A percentile compares a stretch with the other conserved stretches of the same genome.
Conservation (phyloP, 2,888 invertebrate species). For the Crepidodera aurea region DNA sequence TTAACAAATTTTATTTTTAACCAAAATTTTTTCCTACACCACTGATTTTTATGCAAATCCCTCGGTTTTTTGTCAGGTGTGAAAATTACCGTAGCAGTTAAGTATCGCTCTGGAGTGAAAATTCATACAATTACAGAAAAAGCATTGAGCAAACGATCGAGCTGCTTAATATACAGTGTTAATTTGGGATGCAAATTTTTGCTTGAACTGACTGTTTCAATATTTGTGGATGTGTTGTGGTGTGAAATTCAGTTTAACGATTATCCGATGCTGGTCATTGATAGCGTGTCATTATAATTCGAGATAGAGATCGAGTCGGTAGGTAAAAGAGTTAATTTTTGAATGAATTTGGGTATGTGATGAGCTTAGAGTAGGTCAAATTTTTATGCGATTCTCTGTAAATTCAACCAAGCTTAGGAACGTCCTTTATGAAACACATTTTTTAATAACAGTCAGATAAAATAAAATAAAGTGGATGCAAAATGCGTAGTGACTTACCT, state of each 20-base stretch:
- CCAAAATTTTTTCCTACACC: too few species aligned
- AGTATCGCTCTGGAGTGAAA: constrained; percentile 34
- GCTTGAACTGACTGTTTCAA: constrained; percentile 33
- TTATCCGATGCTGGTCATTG: constrained; percentile 14
- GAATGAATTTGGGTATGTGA: not conserved
- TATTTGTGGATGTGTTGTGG: constrained; percentile 31
- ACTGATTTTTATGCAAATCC: constrained; percentile 30
- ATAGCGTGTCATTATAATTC: constrained; percentile 9
- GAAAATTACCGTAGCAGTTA: constrained; percentile 37
- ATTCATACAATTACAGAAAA: constrained; percentile 43
- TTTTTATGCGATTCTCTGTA: not conserved
- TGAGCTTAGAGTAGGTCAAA: constrained; percentile 2
- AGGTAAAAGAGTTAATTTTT: constrained; percentile 4
- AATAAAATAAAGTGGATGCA: too few species aligned
- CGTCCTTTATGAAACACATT: too few species aligned
- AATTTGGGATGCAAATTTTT: constrained; percentile 42
- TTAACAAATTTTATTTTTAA: too few species aligned
- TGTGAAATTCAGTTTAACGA: constrained; percentile 11
- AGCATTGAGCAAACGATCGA: constrained; percentile 34
- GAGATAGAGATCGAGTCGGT: constrained; percentile 9
- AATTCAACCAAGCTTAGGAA: too few species aligned
- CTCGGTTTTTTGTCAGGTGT: constrained; percentile 38
- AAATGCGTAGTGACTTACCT: too few species aligned
- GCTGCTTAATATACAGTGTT: constrained; percentile 38
- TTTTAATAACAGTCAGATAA: too few species aligned